Evolutionary conservation across 1,140 invertebrate species (phyloP).

Genomic region (Dryas iulia): DNA sequence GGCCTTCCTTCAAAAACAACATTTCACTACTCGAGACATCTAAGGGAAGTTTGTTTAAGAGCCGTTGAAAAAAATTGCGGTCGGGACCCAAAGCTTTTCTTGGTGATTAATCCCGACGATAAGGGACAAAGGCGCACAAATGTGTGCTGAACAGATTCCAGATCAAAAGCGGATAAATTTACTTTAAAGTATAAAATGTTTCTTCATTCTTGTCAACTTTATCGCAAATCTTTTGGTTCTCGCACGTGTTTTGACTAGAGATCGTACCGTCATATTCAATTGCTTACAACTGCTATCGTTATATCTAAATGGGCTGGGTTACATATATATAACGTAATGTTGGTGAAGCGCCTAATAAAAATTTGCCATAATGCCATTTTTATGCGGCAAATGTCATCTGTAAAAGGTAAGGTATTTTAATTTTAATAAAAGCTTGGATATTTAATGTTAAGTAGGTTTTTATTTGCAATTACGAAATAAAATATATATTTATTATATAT

Average conservation of each 20-base stretch:
- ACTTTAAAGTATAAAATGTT: conserved; percentile 62
- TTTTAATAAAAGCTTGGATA: background rate
- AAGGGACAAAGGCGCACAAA: conserved; percentile 68
- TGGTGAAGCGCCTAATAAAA: conserved; percentile 19
- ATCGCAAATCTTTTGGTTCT: conserved; percentile 57
- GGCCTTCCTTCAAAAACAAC: background rate
- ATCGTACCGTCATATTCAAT: conserved; percentile 34
- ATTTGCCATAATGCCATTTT: conserved; percentile 13
- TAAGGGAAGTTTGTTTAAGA: conserved; percentile 55
- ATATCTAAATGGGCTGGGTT: conserved; percentile 26
- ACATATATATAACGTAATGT: conserved; percentile 32
- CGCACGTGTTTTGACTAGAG: conserved; percentile 72
- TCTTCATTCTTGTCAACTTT: conserved; percentile 56
- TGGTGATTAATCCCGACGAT: conserved; percentile 72
- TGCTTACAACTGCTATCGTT: conserved; percentile 23
- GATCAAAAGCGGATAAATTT: conserved; percentile 71
- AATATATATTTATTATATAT: no score
- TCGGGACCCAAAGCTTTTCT: conserved; percentile 58
- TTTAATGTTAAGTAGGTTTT: background rate
- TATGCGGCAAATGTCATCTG: conserved; percentile 9
- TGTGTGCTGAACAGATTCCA: conserved; percentile 73
- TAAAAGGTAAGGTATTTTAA: conserved; percentile 13
- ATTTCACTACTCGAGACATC: conserved; percentile 8
- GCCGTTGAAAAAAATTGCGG: conserved; percentile 56
- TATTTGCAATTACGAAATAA: background rate